A percentile compares a stretch with the other conserved stretches of the same genome.
Conservation (phyloP, 2,888 invertebrate genomes). For the Taenaris catops region DNA sequence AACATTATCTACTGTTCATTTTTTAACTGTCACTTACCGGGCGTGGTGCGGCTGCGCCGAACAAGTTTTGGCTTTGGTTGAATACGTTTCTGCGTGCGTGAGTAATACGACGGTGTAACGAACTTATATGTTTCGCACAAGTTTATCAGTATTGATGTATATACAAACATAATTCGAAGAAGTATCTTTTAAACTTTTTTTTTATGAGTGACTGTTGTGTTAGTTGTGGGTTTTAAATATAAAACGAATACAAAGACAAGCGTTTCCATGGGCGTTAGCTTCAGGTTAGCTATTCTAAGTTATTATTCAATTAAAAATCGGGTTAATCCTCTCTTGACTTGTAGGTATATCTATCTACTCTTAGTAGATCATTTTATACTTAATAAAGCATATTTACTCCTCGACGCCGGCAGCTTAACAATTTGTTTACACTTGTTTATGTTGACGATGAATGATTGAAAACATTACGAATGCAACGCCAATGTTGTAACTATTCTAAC, state of each 20-base stretch:
- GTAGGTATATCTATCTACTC: too few relatives aligned
- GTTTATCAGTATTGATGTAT: slow-evolving; percentile 20
- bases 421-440: too few relatives aligned
- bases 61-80: slow-evolving; percentile 25
- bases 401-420: too few relatives aligned
- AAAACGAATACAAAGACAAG: slow-evolving; percentile 37
- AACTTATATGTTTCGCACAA: slow-evolving; percentile 52
- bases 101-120: slow-evolving; percentile 52
- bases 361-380: too few relatives aligned
- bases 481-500: too few relatives aligned
- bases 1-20: not conserved
- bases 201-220: slow-evolving; percentile 23
- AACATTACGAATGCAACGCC: too few relatives aligned
- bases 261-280: slow-evolving; percentile 73
- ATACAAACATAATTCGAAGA: not conserved
- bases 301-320: slow-evolving; percentile 67
- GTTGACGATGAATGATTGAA: too few relatives aligned
- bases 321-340: slow-evolving; percentile 38
- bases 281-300: slow-evolving; percentile 59
- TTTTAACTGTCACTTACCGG: slow-evolving; percentile 45
- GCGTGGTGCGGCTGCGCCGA: slow-evolving; percentile 64
- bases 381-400: too few relatives aligned
- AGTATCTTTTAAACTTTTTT: slow-evolving; percentile 14
- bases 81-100: slow-evolving; percentile 51
- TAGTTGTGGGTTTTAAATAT: slow-evolving; percentile 34